Conservation (phyloP, 2,113 vertebrate species). For the Mobula birostris region DNA sequence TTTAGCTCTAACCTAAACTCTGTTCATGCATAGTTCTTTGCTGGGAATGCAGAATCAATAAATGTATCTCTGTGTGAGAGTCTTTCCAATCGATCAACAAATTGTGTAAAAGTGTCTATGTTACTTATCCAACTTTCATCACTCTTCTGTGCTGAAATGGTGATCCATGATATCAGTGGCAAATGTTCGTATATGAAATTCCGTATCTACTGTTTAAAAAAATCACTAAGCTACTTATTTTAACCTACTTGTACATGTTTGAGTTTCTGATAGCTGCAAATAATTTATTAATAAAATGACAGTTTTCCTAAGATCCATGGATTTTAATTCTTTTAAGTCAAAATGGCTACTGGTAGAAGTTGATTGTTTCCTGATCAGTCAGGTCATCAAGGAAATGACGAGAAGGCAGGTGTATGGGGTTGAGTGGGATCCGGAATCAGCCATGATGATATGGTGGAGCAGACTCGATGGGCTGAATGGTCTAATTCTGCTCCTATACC, state of each 20-base stretch:
- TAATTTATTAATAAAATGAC: not conserved
- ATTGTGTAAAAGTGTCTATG: not conserved
- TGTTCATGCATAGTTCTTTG: not conserved
- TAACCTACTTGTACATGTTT: not conserved
- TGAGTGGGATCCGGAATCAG: no score
- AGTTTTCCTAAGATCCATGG: no score
- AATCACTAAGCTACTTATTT: not conserved
- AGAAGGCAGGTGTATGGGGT: no score
- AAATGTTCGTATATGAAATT: not conserved
- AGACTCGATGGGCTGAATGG: no score
- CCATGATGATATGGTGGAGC: no score
- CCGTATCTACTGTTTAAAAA: not conserved
- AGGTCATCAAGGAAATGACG: no score
- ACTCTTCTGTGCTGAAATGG: not conserved
- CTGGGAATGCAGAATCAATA: not conserved
- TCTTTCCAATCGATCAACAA: not conserved
- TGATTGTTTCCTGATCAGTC: no score
- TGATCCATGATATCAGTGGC: not conserved
- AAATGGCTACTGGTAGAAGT: not conserved
- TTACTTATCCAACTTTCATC: not conserved
- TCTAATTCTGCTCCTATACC: no score
- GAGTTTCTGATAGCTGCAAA: not conserved
- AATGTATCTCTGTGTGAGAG: not conserved
- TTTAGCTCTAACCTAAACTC: not conserved
- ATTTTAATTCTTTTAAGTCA: not conserved